Conservation (phyloP, 2,888 invertebrate species). For the Agrilus mali region DNA sequence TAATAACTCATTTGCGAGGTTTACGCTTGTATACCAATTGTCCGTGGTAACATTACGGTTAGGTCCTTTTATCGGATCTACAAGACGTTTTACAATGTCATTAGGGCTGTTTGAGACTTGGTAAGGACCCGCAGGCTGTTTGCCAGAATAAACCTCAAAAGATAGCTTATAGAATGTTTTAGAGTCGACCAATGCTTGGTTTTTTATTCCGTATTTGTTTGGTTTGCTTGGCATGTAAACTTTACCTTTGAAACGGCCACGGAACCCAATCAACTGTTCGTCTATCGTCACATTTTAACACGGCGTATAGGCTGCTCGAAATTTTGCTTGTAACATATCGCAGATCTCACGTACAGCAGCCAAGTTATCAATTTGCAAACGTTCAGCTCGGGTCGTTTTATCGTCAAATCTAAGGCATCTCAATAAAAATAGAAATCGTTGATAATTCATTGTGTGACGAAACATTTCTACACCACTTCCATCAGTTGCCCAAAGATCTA, state of each 20-base stretch:
- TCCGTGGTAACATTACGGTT: no score
- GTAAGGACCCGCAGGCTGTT: conserved; percentile 1
- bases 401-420: conserved; percentile 12
- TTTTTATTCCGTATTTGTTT: not conserved
- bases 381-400: conserved; percentile 1
- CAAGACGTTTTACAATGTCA: not conserved
- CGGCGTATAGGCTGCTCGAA: conserved; percentile 9
- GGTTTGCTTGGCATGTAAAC: conserved; percentile 15
- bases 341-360: conserved; percentile 14
- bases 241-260: conserved; percentile 13
- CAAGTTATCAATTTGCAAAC: conserved; percentile 11
- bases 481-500: conserved; percentile 13
- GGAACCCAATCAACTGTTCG: conserved; percentile 12
- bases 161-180: not conserved
- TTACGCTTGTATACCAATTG: no score
- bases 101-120: not conserved
- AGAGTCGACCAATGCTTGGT: not conserved
- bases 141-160: not conserved
- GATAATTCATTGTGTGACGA: conserved; percentile 12
- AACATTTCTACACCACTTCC: conserved; percentile 13
- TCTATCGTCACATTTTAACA: conserved; percentile 13
- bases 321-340: conserved; percentile 15
- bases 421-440: conserved; percentile 10
- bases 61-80: not conserved
- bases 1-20: no score